Conservation (phyloP, 1,140 invertebrate species). For the Drosophila parvula region DNA sequence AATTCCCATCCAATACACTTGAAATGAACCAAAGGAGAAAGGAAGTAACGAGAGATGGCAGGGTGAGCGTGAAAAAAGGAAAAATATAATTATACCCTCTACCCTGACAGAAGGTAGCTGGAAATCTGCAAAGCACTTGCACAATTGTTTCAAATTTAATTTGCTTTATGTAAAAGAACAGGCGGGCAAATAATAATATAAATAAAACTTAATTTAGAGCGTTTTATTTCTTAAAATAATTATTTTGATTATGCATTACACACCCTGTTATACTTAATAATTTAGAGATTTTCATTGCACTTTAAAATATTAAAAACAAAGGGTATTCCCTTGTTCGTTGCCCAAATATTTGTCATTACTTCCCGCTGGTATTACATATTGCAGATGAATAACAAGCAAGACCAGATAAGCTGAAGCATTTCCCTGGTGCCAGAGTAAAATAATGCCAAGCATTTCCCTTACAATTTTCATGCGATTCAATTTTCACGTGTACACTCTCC, state of each 20-base stretch:
- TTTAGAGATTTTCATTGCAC: too few relatives aligned
- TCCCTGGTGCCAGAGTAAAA: conserved; percentile 36
- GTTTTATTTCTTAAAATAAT: not conserved
- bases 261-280: too few relatives aligned
- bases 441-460: conserved; percentile 64
- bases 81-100: conserved; percentile 37
- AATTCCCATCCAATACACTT: conserved; percentile 67
- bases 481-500: conserved; percentile 46
- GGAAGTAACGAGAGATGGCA: conserved; percentile 11
- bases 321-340: conserved; percentile 11
- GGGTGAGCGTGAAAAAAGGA: not conserved
- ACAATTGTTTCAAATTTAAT: not conserved
- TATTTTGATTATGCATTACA: not conserved
- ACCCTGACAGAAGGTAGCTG: conserved; percentile 11
- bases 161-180: not conserved
- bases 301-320: not conserved
- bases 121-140: not conserved
- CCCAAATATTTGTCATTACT: conserved; percentile 10
- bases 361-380: conserved; percentile 52
- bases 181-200: too few relatives aligned
- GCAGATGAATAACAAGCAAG: conserved; percentile 31
- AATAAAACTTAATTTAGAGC: too few relatives aligned
- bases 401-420: conserved; percentile 44
- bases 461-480: conserved; percentile 68
- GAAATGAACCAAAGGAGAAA: conserved; percentile 21